Evolutionary conservation across 2,797 vertebrate species (phyloP), one percentile per base, ranked within the genome.

Genomic region (Gambusia yucatana): DNA sequence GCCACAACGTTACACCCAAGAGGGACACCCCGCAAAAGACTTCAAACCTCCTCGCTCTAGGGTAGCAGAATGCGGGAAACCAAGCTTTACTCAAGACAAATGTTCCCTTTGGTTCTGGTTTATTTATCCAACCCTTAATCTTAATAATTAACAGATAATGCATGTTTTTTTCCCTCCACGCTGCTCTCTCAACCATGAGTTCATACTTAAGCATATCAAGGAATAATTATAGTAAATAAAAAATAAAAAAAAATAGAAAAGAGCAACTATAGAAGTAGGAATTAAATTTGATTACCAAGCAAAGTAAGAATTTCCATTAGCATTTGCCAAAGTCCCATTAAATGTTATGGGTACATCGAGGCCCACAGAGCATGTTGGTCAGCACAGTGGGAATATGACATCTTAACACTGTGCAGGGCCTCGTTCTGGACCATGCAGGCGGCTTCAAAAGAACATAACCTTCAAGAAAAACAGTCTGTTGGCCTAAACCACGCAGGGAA

Each of bases 311-410:
- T 96, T 96, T 96, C 96, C 95, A 95, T 92, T 89, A 81, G 80
- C 80, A 89, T 94, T 94, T 94, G 95, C 95, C 96, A 96, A 95
- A 92, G 91, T 86, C 88, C 92, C 94, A 94, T 96, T 96, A 96
- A 96, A 96, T 94, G 93, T 96, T 96, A 96, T 94, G 93, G 95
- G 95, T 95, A 94, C 96, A 96, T 93, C 86, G 92, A 94, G 94
- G 89, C 92, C 87, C 83, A 89, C 74, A 85, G 90, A 90, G 92
- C 88, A 92, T 85, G 93, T 91, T 95, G 95, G 95, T 95, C 95
- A 95, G 92, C 93, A 90, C 95, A 94, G 93, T 93, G 93, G 93
- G 93, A 95, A 92, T 89, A 95, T 92, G 95, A 96, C 96, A 96
- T 96, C 91, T 94, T 95, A 71, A 96, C 94, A 96, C 94, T 95